Percentiles rank a stretch among this genome's conserved stretches.
phyloP scores from a whole-genome alignment of 2,797 vertebrate genomes.

The Eulemur coronatus region DNA sequence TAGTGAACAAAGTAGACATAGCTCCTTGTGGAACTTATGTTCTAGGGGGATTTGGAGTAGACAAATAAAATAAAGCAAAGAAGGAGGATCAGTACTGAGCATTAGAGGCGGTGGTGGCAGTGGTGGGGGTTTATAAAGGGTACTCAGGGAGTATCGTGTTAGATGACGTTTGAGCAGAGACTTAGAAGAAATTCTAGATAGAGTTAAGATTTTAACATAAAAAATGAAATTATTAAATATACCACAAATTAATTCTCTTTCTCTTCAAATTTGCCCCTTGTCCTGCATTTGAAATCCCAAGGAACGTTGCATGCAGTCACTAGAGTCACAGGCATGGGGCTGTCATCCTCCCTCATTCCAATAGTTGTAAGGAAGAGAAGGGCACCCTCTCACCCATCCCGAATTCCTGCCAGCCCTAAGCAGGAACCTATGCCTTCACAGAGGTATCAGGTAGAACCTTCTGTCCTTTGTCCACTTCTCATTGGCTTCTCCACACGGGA shows the following conservation, averaged over 20 bases:
- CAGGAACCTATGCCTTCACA: not conserved
- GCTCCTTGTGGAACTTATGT: not conserved
- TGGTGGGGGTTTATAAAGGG: not conserved
- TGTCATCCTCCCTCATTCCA: not conserved
- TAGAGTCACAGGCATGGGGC: not conserved
- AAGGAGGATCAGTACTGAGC: not conserved
- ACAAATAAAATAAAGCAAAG: not conserved
- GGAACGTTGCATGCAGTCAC: not conserved
- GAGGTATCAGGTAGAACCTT: not conserved
- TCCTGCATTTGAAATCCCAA: not conserved
- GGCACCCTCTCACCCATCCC: not conserved
- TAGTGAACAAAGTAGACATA: not conserved
- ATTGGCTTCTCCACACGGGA: not conserved
- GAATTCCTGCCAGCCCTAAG: not conserved
- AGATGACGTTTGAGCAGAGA: not conserved
- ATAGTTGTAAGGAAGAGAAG: not conserved
- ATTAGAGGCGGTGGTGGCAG: not conserved
- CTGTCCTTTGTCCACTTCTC: not conserved
- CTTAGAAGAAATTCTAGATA: not conserved
- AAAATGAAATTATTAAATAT: not conserved
- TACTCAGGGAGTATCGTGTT: not conserved
- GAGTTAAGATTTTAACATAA: slow-evolving; percentile 4
- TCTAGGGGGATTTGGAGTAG: not conserved
- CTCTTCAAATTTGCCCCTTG: not conserved
- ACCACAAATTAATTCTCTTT: not conserved